phyloP scores from a whole-genome alignment of 2,888 invertebrate species.

The Drosophila siamana region DNA sequence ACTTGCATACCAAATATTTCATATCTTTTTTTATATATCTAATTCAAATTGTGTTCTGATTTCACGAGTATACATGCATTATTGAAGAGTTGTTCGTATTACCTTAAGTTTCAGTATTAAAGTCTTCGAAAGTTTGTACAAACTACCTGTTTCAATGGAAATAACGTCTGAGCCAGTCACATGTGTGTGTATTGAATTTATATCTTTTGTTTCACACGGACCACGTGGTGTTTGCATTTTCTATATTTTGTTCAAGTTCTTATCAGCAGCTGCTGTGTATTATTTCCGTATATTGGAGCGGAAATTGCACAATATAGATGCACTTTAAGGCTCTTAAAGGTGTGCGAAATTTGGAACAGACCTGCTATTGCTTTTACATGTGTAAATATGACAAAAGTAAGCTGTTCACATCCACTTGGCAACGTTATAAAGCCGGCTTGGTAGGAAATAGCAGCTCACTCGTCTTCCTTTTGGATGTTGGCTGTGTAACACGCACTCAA shows the following conservation, averaged over 20 bases:
- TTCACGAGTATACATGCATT: neutral
- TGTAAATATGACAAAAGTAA: constrained; percentile 15
- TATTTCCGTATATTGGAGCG: too few species aligned
- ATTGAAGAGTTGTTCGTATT: too few species aligned
- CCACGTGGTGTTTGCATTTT: too few species aligned
- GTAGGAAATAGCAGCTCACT: constrained; percentile 27
- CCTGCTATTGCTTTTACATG: constrained; percentile 15
- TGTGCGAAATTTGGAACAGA: constrained; percentile 15
- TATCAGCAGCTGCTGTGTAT: neutral
- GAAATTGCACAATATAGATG: neutral
- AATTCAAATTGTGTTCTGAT: neutral
- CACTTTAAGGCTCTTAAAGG: neutral
- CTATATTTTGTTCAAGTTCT: neutral
- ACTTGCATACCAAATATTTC: neutral
- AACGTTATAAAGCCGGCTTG: constrained; percentile 18
- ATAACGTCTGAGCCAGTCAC: too few species aligned
- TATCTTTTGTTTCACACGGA: neutral
- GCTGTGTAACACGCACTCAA: constrained; percentile 20
- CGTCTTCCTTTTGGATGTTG: constrained; percentile 17
- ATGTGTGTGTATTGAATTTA: too few species aligned
- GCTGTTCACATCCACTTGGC: constrained; percentile 17
- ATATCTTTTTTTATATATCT: neutral
- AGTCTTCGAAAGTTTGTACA: too few species aligned
- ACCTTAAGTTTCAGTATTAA: too few species aligned
- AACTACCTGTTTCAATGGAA: too few species aligned